A percentile compares a stretch with the other conserved stretches of the same genome.
phyloP scores from a whole-genome alignment of 2,797 vertebrate species.

The Mormyrops boulengeri region DNA sequence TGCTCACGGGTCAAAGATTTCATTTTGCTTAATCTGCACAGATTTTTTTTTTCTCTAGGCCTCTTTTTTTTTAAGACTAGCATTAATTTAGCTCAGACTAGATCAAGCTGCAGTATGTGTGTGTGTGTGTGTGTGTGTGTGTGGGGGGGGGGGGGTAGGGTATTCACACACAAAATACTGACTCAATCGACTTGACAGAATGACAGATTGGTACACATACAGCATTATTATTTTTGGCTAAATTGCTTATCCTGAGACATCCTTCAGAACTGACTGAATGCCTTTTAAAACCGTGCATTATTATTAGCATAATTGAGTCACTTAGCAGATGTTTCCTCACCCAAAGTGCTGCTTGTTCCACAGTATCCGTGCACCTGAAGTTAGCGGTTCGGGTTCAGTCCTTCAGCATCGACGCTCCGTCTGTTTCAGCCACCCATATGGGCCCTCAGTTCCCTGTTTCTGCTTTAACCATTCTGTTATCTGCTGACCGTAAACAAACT shows the following conservation, averaged over 20 bases:
- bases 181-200: not conserved
- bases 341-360: not conserved
- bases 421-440: not conserved
- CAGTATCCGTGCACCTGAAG: not conserved
- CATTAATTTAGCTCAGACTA: conserved; percentile 45
- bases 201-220: conserved; percentile 13
- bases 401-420: not conserved
- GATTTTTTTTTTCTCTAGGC: conserved; percentile 21
- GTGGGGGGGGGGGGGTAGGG: not conserved
- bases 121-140: not conserved
- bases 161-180: conserved; percentile 21
- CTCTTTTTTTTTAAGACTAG: conserved; percentile 32
- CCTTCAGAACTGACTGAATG: not conserved
- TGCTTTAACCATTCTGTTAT: not conserved
- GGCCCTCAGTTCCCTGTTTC: not conserved
- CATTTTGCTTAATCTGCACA: conserved; percentile 45
- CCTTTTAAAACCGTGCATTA: not conserved
- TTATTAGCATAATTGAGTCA: not conserved
- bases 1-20: conserved; percentile 47
- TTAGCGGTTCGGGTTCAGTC: not conserved
- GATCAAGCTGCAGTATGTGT: conserved; percentile 38
- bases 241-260: not conserved
- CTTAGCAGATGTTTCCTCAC: not conserved
- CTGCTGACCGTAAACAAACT: not conserved
- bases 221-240: conserved; percentile 11